Evolutionary conservation across 2,113 vertebrate genomes (phyloP), one percentile per base, ranked within the genome.

Genomic region (Lagenorhynchus albirostris): DNA sequence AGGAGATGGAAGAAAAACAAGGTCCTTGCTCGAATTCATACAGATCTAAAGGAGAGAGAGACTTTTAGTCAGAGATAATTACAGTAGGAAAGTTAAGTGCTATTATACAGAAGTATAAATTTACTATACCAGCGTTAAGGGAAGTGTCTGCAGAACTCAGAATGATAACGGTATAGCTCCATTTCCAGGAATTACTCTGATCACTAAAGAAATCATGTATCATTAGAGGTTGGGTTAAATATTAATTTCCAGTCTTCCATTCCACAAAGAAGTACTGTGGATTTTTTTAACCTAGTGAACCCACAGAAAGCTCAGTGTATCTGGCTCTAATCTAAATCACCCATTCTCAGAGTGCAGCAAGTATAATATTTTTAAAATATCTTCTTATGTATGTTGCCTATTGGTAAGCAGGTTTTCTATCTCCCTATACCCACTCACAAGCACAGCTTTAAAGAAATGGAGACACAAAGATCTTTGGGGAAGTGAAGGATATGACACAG

Each of bases 181-280:
- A 82, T 79, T 89, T 93, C 47, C 26, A 89, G 36, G 36, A 86
- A 80, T 89, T 68, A 86, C 31, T 91, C 36, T 84, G 26, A 80
- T 74, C 29, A 50, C 47, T 67, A 82, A 81, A 89, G 76, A 94
- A 93, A 89, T 85, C 47, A 41, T 44, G 1, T n/a, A n/a, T 58
- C 50, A 4, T 67, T 70, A 77, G 62, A 96, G 15, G 2, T 5
- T 89, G 38, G 15, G 12, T 86, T 97, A 94, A 95, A 95, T 83
- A 95, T 91, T 88, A 95, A 93, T 70, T 86, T 90, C 33, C 13
- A 89, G 53, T 6, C 91, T 91, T 6, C 71, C n/a, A 60, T 58
- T 93, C 60, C 12, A 84, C 73, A 31, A 41, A 3, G 29, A 94
- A 68, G 2, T 73, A 12, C 44, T 92, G 62, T 12, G 58, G 18